phyloP scores from a whole-genome alignment of 2,113 vertebrate genomes.

The Antigone vipio region DNA sequence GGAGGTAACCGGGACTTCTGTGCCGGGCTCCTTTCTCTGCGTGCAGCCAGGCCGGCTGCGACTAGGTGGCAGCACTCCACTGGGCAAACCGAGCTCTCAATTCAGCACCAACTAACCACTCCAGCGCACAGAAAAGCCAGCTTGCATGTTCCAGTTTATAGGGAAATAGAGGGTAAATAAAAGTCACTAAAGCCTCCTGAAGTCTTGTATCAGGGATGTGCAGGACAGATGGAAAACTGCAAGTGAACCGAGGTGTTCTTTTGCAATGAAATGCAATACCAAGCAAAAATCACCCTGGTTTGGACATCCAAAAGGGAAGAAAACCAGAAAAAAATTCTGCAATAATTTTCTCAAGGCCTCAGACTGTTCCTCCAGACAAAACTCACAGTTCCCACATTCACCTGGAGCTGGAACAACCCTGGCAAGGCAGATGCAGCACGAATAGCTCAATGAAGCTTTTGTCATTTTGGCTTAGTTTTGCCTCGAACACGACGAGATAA shows the following conservation, averaged over 20 bases:
- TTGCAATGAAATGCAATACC: neutral
- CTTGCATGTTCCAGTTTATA: neutral
- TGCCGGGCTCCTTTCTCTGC: neutral
- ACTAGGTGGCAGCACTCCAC: conserved; percentile 64
- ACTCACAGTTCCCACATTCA: neutral
- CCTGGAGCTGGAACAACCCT: neutral
- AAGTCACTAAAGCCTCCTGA: neutral
- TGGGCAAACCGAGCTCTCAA: neutral
- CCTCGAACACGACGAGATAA: neutral
- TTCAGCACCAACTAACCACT: fast-evolving
- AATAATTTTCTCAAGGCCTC: neutral
- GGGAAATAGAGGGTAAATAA: neutral
- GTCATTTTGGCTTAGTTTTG: conserved; percentile 37
- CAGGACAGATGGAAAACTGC: neutral
- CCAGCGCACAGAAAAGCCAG: neutral
- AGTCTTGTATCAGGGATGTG: fast-evolving
- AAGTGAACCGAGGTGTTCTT: neutral
- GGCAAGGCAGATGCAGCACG: neutral
- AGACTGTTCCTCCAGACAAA: neutral
- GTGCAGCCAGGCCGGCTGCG: neutral
- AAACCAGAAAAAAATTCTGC: neutral
- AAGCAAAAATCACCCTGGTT: neutral
- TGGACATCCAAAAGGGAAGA: neutral
- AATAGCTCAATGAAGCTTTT: conserved; percentile 2
- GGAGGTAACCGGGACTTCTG: too few species aligned